Evolutionary conservation across 2,113 vertebrate genomes (phyloP).

Genomic region (Pyrgilauda ruficollis): DNA sequence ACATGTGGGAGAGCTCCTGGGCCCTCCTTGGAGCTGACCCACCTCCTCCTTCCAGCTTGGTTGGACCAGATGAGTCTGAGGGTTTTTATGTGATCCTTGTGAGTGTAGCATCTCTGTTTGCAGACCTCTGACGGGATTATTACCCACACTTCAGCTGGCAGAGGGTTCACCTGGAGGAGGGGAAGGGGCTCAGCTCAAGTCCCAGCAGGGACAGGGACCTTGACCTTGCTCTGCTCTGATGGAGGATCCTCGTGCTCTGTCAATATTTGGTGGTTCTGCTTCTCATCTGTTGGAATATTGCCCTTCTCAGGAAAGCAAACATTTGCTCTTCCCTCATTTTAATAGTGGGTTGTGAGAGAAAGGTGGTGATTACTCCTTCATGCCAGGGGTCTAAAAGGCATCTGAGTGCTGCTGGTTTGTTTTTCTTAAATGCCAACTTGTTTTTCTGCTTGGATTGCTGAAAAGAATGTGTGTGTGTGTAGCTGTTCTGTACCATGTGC

Average conservation of each 20-base stretch:
- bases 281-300: neutral
- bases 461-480: neutral
- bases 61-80: neutral
- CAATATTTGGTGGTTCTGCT: constrained; percentile 23
- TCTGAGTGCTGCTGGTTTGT: neutral
- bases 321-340: constrained; percentile 19
- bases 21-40: neutral
- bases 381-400: neutral
- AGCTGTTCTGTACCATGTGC: neutral
- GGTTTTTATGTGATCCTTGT: neutral
- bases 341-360: neutral
- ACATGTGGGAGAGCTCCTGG: neutral
- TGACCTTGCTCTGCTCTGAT: neutral
- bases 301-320: constrained; percentile 34
- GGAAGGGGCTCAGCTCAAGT: neutral
- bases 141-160: neutral
- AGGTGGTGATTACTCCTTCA: constrained; percentile 1
- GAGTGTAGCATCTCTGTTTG: neutral
- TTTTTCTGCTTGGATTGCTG: constrained; percentile 19
- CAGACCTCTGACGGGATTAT: neutral
- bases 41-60: neutral
- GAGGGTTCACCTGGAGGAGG: neutral
- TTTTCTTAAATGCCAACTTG: constrained; percentile 2
- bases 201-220: neutral
- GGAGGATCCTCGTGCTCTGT: neutral